These are phyloP conservation scores for Drosophila fulvimacula DNA, from an alignment of 2,888 invertebrate genomes.

Conservation along the genomic window DNA sequence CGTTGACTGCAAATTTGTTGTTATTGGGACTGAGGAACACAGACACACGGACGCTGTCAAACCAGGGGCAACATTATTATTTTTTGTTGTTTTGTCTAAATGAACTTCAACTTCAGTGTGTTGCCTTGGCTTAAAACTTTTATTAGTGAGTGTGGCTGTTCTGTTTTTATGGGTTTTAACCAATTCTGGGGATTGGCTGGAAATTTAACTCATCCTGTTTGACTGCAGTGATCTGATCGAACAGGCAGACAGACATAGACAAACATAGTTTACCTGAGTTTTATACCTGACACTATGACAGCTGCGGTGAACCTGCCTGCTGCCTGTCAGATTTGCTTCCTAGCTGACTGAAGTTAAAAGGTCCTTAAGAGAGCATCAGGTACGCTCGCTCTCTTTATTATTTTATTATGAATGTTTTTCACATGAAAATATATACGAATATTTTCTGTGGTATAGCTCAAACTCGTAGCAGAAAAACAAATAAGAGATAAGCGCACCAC, in stretches of 20 bases:
- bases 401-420: too few relatives aligned
- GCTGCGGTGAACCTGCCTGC: constrained; percentile 33
- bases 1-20: constrained; percentile 69
- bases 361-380: constrained; percentile 44
- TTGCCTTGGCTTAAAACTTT: constrained; percentile 57
- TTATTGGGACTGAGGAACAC: constrained; percentile 48
- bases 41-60: constrained; percentile 21
- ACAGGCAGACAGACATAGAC: constrained; percentile 33
- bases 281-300: constrained; percentile 39
- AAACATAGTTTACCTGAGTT: constrained; percentile 37
- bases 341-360: constrained; percentile 20
- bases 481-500: constrained; percentile 63
- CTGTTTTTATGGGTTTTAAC: constrained; percentile 32
- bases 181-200: constrained; percentile 26
- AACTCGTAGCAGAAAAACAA: constrained; percentile 62
- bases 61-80: constrained; percentile 58
- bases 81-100: constrained; percentile 38
- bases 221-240: constrained; percentile 14
- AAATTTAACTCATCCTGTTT: constrained; percentile 48
- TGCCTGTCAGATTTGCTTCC: constrained; percentile 40
- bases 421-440: too few relatives aligned
- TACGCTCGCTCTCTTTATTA: constrained; percentile 34
- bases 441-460: constrained; percentile 37
- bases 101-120: constrained; percentile 47
- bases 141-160: constrained; percentile 36